A percentile compares a stretch with the other conserved stretches of the same genome.
These are phyloP conservation scores for Nesoenas mayeri DNA, from an alignment of 2,113 vertebrate genomes.

Conservation along the genomic window DNA sequence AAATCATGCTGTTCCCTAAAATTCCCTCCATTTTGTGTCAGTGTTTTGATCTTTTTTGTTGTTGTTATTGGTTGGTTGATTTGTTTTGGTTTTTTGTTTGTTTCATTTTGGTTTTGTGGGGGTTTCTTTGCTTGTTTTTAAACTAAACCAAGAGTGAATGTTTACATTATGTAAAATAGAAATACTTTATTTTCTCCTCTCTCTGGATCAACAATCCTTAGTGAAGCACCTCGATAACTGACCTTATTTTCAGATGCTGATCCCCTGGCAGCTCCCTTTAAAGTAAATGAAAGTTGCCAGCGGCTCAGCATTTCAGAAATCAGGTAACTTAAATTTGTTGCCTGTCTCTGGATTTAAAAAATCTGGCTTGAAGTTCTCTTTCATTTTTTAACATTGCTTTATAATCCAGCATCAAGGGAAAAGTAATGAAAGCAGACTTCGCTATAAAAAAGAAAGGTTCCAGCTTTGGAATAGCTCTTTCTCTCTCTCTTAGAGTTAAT, in stretches of 20 bases:
- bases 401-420: conserved; percentile 41
- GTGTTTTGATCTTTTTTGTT: background rate
- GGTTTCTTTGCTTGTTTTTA: too few species aligned
- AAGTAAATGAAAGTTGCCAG: background rate
- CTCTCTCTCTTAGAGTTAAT: background rate
- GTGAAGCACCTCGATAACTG: background rate
- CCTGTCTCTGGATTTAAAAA: conserved; percentile 14
- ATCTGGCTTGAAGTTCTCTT: conserved; percentile 1
- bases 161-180: background rate
- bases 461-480: background rate
- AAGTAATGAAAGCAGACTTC: background rate
- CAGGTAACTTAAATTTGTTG: conserved; percentile 14
- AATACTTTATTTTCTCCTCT: background rate
- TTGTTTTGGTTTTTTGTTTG: too few species aligned
- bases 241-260: conserved; percentile 40
- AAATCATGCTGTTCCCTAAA: background rate
- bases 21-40: background rate
- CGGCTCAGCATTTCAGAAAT: conserved; percentile 22
- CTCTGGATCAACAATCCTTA: background rate
- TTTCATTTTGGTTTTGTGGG: too few species aligned
- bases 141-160: background rate
- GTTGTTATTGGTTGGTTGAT: too few species aligned
- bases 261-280: background rate
- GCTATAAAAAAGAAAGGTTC: background rate
- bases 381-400: conserved; percentile 4